Evolutionary conservation across 2,888 invertebrate species (phyloP), one percentile per base, ranked within the genome.

Genomic region (Harmothoe impar): DNA sequence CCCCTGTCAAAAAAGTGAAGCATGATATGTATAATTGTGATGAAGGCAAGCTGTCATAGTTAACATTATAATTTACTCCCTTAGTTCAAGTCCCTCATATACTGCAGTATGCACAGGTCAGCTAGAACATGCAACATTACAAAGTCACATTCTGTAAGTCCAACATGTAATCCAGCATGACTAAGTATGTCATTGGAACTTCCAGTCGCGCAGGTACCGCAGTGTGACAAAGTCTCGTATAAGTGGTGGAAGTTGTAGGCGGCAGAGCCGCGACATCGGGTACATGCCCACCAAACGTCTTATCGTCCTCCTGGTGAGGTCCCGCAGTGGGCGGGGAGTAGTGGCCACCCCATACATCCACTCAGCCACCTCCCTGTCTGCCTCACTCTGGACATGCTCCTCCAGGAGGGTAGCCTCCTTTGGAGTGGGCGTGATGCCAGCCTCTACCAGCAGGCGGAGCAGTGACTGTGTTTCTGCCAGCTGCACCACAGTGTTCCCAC

Each of bases 1-100:
- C 90, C 10, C 90, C 90, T 90, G 72, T 43, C 33, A 89, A 68
- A 72, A 33, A 20, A 33, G 31, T 25, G 31, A 29, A 56, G 15
- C 1, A 88, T 85, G 17, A n/a, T n/a, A 81, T 15, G 35, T 15
- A 10, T 10, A 68, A 5, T 68, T 23, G n/a, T 12, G 12, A 68
- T n/a, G n/a, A n/a, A 68, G n/a, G n/a, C n/a, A n/a, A n/a, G n/a
- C n/a, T n/a, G n/a, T n/a, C 15, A 68, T 68, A 23, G n/a, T 12
- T 20, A 17, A 12, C n/a, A n/a, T 68, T 68, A n/a, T 12, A n/a
- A 68, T 12, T 68, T n/a, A 17, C n/a, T 68, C n/a, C 68, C 15
- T 17, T n/a, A 68, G 12, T 12, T 68, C 5, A 5, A 52, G 54
- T 15, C 12, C 10, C 12, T 15, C 54, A 52, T 15, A 15, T 15